These are phyloP conservation scores for Ischnura elegans DNA, from an alignment of 2,888 invertebrate genomes.

Conservation along the genomic window DNA sequence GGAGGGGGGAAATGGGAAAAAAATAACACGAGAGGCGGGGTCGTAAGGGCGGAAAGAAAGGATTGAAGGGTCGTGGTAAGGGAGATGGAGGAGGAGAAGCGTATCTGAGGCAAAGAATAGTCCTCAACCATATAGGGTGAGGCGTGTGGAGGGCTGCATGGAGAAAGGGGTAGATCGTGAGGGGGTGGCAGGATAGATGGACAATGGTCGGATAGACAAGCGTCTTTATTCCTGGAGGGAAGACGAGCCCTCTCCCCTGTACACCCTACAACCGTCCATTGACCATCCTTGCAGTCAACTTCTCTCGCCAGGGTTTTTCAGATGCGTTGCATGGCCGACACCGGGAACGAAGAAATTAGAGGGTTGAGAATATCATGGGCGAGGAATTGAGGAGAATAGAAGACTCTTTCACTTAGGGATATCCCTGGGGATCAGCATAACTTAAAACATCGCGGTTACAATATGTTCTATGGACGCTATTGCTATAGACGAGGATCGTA, in stretches of 20 bases:
- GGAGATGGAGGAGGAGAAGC: neutral
- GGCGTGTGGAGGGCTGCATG: neutral
- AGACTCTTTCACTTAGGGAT: neutral
- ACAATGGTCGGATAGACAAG: neutral
- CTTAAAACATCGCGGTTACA: no score
- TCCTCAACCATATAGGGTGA: neutral
- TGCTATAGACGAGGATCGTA: no score
- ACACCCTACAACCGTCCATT: no score
- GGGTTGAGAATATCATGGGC: neutral
- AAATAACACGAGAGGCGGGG: slow-evolving; percentile 4
- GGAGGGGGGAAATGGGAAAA: slow-evolving; percentile 30
- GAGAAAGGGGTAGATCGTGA: neutral
- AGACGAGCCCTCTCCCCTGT: neutral
- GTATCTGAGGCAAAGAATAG: neutral
- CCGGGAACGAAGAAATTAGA: neutral
- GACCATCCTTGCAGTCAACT: neutral
- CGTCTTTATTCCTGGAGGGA: neutral
- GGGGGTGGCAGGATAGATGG: neutral
- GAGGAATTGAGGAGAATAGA: neutral
- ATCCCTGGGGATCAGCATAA: no score
- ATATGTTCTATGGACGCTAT: no score
- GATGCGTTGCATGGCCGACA: neutral
- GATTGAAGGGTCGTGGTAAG: no score
- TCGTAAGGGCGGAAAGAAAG: neutral
- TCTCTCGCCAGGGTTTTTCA: neutral